Evolutionary conservation across 2,113 vertebrate genomes (phyloP).

Genomic region (Nyctereutes procyonoides): DNA sequence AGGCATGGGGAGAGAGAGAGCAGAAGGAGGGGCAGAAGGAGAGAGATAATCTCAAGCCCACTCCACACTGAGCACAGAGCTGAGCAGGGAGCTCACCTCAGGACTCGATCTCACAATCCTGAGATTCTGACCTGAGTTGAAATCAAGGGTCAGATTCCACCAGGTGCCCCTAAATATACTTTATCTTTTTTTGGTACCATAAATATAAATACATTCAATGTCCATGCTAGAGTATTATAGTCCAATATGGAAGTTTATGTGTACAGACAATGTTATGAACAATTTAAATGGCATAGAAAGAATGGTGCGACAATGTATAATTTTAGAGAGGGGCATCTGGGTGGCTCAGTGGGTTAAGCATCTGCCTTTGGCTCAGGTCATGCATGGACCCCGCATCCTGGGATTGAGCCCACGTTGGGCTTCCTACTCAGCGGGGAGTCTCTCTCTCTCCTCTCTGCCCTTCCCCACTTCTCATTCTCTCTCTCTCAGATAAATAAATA

Average conservation of each 20-base stretch:
- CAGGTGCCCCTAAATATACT: not conserved
- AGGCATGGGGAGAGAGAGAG: too few relatives aligned
- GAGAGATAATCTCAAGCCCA: not conserved
- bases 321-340: not conserved
- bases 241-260: not conserved
- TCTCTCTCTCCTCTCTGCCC: too few relatives aligned
- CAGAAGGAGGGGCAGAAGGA: not conserved
- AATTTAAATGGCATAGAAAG: not conserved
- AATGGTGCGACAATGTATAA: not conserved
- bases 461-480: too few relatives aligned
- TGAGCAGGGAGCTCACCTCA: not conserved
- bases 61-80: not conserved
- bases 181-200: not conserved
- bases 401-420: too few relatives aligned
- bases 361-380: too few relatives aligned
- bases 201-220: not conserved
- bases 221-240: not conserved
- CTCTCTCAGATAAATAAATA: too few relatives aligned
- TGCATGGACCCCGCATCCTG: too few relatives aligned
- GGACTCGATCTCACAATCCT: not conserved
- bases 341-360: too few relatives aligned
- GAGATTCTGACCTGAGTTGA: not conserved
- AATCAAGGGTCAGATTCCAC: not conserved
- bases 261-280: not conserved
- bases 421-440: too few relatives aligned